Percentiles rank a stretch among this genome's conserved stretches.
phyloP scores from a whole-genome alignment of 2,113 vertebrate genomes.

The Istiophorus platypterus region DNA sequence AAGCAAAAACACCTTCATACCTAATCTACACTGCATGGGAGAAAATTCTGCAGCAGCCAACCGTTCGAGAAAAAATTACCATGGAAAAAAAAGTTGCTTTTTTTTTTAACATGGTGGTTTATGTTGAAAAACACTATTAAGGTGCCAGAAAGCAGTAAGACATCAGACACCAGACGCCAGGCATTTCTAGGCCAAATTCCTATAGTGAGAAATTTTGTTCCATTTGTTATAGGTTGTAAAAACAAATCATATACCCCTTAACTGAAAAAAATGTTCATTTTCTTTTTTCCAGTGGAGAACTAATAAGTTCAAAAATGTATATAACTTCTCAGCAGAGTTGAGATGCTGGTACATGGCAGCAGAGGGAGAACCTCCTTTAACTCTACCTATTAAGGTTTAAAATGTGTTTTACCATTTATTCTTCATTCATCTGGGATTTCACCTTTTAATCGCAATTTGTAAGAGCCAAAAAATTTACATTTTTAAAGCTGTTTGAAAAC shows the following conservation, averaged over 20 bases:
- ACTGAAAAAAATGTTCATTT: background rate
- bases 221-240: slow-evolving; percentile 35
- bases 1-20: background rate
- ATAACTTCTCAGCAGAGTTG: background rate
- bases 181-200: slow-evolving; percentile 66
- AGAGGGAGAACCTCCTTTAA: background rate
- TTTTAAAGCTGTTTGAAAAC: no score
- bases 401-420: background rate
- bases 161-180: slow-evolving; percentile 15
- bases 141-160: slow-evolving; percentile 27
- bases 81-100: background rate
- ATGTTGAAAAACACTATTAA: slow-evolving; percentile 5
- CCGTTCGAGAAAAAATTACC: background rate
- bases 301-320: background rate
- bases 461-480: background rate
- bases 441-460: no score
- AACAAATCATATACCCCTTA: background rate
- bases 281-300: background rate
- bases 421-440: background rate
- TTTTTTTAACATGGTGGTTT: slow-evolving; percentile 7
- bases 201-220: background rate
- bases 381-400: background rate
- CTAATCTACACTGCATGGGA: background rate
- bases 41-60: background rate
- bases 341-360: background rate